These are phyloP conservation scores for Epinephelus moara DNA, from an alignment of 2,113 vertebrate species.

Conservation along the genomic window DNA sequence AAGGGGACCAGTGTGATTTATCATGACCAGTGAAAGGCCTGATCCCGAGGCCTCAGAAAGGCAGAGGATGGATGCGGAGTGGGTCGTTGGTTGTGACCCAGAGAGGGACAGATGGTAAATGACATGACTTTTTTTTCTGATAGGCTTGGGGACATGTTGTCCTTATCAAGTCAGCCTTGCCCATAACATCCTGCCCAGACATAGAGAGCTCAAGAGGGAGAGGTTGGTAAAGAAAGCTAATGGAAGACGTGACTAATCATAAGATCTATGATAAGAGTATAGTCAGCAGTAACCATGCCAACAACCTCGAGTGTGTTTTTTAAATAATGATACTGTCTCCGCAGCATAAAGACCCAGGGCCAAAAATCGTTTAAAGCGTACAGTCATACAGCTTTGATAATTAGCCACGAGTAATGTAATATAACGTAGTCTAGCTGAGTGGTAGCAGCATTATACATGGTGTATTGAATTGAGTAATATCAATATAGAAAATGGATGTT, in stretches of 20 bases:
- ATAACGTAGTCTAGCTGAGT: constrained; percentile 13
- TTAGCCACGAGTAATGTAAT: constrained; percentile 54
- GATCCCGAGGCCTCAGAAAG: constrained; percentile 7
- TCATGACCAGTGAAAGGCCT: constrained; percentile 41
- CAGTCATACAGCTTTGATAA: constrained; percentile 50
- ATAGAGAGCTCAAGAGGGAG: constrained; percentile 21
- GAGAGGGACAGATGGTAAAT: constrained; percentile 62
- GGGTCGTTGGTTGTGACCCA: constrained; percentile 17
- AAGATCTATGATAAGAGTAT: constrained; percentile 60
- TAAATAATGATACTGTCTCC: constrained; percentile 37
- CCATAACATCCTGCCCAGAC: constrained; percentile 60
- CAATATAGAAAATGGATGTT: constrained; percentile 42
- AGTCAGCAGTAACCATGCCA: constrained; percentile 61
- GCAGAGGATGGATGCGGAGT: constrained; percentile 34
- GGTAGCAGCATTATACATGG: constrained; percentile 29
- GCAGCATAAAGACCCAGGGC: constrained; percentile 24
- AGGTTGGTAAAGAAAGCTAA: constrained; percentile 54
- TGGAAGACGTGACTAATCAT: constrained; percentile 70
- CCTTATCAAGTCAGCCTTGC: constrained; percentile 62
- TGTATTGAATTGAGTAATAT: constrained; percentile 32
- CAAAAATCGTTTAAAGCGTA: constrained; percentile 41
- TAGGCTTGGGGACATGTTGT: constrained; percentile 50
- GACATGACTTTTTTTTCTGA: constrained; percentile 50
- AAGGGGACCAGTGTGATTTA: constrained; percentile 42
- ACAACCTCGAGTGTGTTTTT: constrained; percentile 58